Evolutionary conservation across 2,797 vertebrate species (phyloP).

Genomic region (Anguilla marmorata): DNA sequence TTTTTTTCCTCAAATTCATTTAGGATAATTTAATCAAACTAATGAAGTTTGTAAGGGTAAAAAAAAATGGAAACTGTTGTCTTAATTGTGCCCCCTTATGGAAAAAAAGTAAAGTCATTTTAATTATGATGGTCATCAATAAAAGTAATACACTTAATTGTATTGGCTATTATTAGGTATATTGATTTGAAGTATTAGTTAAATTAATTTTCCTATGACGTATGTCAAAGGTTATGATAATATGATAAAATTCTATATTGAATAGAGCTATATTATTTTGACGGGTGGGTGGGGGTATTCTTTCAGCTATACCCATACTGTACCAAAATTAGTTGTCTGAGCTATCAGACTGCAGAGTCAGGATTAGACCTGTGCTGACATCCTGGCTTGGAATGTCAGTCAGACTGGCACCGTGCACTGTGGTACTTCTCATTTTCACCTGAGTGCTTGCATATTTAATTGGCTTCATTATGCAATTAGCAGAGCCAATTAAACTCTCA

Average conservation of each 20-base stretch:
- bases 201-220: not conserved
- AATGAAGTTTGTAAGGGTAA: not conserved
- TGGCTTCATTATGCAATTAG: not conserved
- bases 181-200: not conserved
- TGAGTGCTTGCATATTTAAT: not conserved
- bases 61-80: not conserved
- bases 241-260: not conserved
- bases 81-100: not conserved
- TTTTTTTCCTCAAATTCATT: not conserved
- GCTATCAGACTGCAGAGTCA: not conserved
- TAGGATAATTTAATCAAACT: not conserved
- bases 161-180: not conserved
- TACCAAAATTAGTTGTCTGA: not conserved
- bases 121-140: not conserved
- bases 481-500: conserved; percentile 8
- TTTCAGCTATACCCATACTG: too few relatives aligned
- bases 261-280: not conserved
- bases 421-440: not conserved
- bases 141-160: not conserved
- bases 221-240: not conserved
- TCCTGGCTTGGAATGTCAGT: not conserved
- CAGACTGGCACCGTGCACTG: not conserved
- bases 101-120: not conserved
- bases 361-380: not conserved
- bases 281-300: not conserved